Evolutionary conservation across 2,888 invertebrate genomes (phyloP), one percentile per base, ranked within the genome.

Genomic region (Calameuta filiformis): DNA sequence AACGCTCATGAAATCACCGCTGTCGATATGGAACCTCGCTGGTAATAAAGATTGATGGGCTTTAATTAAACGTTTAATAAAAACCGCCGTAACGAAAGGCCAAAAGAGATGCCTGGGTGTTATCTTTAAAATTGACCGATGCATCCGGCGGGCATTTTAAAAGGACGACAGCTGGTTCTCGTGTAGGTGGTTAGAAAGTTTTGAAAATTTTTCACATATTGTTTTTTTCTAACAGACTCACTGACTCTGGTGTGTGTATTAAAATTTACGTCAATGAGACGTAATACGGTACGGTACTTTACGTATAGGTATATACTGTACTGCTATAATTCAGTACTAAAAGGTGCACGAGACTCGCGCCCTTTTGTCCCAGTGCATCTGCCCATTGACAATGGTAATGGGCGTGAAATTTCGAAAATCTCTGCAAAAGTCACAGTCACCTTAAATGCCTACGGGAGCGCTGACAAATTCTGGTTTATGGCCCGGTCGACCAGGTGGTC

Each of bases 41-140:
- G 83, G 87, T 90, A 90, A 90, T 90, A 89, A 90, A 90, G 90
- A 90, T 90, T 88, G 90, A 90, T 90, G 89, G 88, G 85, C 73
- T 89, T 89, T 89, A 89, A 89, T 89, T 88, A 89, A 89, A 87
- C 84, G 86, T 83, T 80, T 82, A 85, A 86, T 85, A 86, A 86
- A 87, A 87, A 86, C 56, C 56, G 56, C 56, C 56, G 56, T 56
- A 56, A 56, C 56, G 9, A 56, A 56, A 56, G 9, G 56, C 56
- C 56, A 23, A 56, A 56, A 56, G 56, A 56, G 56, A 56, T 23
- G 56, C 56, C 56, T 2, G 56, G 23, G 56, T 23, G 56, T 56
- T 56, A 23, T 56, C 56, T 56, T 56, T 56, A 56, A 56, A 56
- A 56, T 56, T 56, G 56, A 23, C 56, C 56, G 56, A 23, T 56